Base-by-base conservation (phyloP, 2,113 vertebrate genomes). In the Pteropus alecto region DNA sequence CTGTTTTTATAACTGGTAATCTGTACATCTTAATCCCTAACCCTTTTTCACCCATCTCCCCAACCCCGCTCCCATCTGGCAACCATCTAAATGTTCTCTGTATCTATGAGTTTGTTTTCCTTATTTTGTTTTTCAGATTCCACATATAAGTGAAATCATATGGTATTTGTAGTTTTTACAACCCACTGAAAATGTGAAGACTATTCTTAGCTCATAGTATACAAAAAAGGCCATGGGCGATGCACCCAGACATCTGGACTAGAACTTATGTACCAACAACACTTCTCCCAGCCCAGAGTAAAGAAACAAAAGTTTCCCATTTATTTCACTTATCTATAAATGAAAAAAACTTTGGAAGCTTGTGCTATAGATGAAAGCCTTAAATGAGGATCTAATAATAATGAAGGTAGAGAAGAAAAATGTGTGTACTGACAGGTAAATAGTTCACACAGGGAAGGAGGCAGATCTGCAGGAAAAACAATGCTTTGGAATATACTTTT, bases 241-340 rank as follows among this genome's bases (percentile, higher is more conserved):
- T 65, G 5, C 13, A 87, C 58, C 33, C 19, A 83, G 61, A n/a
- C 24, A 76, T 51, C n/a, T 87, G 67, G 24, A 78, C n/a, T 95
- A 77, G 60, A 93, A 84, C 12, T 88, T 92, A 88, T 3, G 38
- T 4, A 71, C 33, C 33, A 83, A 70, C 60, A 83, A 35, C 21
- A 46, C 43, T 90, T 71, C 11, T 82, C 54, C 58, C 51, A 51
- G 51, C 38, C 51, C 68, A 65, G 7, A 65, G 48, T 83, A 71
- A 82, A 77, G n/a, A 81, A 84, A 60, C 26, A 54, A 48, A 91
- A 61, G 46, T 10, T 28, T 28, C 70, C 14, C 51, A 82, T 54
- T 93, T 78, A 60, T 67, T 67, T 93, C 74, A 87, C 43, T 54
- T 70, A 74, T n/a, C 60, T 60, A 73, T 35, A 97, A 93, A 43